A percentile compares a stretch with the other conserved stretches of the same genome.
Conservation (phyloP, 2,113 vertebrate species). For the Indri indri region DNA sequence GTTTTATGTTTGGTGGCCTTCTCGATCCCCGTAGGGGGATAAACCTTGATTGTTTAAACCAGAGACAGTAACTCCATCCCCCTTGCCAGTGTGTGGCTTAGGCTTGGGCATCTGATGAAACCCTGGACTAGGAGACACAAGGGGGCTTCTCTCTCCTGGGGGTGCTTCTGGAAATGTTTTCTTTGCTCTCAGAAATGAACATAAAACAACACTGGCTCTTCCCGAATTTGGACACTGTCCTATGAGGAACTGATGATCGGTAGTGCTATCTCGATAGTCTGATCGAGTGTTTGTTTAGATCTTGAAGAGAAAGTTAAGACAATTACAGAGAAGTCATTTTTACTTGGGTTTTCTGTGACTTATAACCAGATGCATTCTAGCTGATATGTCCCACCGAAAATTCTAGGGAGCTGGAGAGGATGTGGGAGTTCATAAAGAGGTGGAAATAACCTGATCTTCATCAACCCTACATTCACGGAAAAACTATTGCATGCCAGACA, state of each 20-base stretch:
- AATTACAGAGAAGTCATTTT: slow-evolving; percentile 1
- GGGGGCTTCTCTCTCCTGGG: not conserved
- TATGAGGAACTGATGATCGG: not conserved
- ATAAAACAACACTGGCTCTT: not conserved
- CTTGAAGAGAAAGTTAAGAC: not conserved
- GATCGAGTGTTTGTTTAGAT: not conserved
- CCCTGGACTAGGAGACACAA: not conserved
- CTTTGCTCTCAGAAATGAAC: not conserved
- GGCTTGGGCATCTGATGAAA: not conserved
- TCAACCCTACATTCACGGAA: not conserved
- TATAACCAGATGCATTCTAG: not conserved
- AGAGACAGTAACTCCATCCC: not conserved
- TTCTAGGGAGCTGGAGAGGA: not conserved
- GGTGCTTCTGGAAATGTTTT: not conserved
- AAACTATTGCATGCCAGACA: not conserved
- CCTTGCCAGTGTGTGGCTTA: not conserved
- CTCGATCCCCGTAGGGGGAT: not conserved
- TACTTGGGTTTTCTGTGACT: not conserved
- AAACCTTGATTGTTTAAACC: not conserved
- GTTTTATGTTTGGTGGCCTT: not conserved
- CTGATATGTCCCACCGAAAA: rapidly evolving
- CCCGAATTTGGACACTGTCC: not conserved
- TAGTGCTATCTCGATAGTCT: not conserved
- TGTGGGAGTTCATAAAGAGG: not conserved
- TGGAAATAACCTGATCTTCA: not conserved